A percentile compares a stretch with the other conserved stretches of the same genome.
Conservation (phyloP, 2,113 vertebrate genomes). For the Festucalex cinctus region DNA sequence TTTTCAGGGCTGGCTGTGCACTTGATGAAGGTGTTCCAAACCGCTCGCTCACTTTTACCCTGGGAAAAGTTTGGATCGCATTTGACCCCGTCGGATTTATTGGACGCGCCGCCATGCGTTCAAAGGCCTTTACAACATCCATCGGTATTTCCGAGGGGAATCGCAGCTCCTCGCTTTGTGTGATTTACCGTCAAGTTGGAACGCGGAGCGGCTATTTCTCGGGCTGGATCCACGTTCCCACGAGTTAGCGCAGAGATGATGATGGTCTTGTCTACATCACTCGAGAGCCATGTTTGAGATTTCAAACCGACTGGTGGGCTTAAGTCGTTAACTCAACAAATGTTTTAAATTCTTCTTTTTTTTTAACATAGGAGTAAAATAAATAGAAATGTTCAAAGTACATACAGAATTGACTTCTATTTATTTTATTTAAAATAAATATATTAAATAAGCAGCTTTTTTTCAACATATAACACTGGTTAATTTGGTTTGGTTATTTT, state of each 20-base stretch:
- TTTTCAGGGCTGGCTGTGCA: too few relatives aligned
- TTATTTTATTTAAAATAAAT: too few relatives aligned
- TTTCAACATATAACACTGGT: too few relatives aligned
- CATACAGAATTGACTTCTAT: too few relatives aligned
- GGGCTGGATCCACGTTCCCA: not conserved
- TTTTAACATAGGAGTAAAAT: too few relatives aligned
- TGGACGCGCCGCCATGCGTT: constrained; percentile 1
- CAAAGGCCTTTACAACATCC: not conserved
- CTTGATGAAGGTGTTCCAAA: not conserved
- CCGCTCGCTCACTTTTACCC: not conserved
- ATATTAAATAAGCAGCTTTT: too few relatives aligned
- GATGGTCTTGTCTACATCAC: not conserved
- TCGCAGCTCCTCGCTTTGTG: not conserved
- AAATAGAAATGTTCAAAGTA: too few relatives aligned
- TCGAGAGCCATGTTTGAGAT: not conserved
- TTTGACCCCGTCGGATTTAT: constrained; percentile 3
- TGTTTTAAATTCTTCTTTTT: too few relatives aligned
- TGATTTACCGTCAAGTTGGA: constrained; percentile 2
- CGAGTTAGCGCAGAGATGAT: not conserved
- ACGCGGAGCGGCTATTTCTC: not conserved
- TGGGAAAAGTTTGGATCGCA: not conserved
- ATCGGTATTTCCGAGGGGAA: not conserved
- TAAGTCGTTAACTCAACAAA: too few relatives aligned
- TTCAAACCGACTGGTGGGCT: not conserved
- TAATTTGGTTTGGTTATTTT: too few relatives aligned